Evolutionary conservation across 2,113 vertebrate species (phyloP).

Genomic region (Alaudala cheleensis): DNA sequence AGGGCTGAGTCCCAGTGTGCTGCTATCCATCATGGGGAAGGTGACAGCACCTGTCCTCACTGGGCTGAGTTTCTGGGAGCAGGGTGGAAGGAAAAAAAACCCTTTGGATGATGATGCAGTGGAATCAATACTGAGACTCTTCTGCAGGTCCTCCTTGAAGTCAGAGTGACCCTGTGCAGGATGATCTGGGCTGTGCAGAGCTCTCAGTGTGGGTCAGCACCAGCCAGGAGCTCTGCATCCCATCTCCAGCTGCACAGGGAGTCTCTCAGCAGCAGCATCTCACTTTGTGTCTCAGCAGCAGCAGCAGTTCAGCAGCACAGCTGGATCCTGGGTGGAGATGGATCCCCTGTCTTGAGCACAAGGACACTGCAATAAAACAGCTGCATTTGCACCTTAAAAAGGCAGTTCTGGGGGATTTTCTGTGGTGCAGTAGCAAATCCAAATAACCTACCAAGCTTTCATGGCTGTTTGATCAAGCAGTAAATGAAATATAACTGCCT

Average conservation of each 20-base stretch:
- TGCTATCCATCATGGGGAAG: not conserved
- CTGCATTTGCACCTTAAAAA: not conserved
- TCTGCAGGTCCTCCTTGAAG: not conserved
- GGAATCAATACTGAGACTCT: not conserved
- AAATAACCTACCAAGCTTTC: not conserved
- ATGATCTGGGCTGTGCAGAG: not conserved
- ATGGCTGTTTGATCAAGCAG: not conserved
- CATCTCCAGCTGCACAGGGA: not conserved
- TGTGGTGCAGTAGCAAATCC: not conserved
- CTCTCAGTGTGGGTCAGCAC: not conserved
- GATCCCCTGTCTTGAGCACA: not conserved
- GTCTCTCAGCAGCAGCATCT: not conserved
- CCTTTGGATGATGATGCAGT: not conserved
- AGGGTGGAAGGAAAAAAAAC: not conserved
- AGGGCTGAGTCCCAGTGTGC: not conserved
- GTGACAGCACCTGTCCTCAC: not conserved
- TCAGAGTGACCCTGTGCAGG: not conserved
- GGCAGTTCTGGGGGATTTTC: not conserved
- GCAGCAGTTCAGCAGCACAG: not conserved
- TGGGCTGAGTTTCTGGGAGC: not conserved
- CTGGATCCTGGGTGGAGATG: not conserved
- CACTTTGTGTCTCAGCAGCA: not conserved
- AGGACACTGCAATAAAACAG: not conserved
- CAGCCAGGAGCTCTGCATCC: not conserved
- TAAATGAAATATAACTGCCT: slow-evolving; percentile 19